Conservation (phyloP, 2,888 invertebrate species). For the Cantharis lateralis region DNA sequence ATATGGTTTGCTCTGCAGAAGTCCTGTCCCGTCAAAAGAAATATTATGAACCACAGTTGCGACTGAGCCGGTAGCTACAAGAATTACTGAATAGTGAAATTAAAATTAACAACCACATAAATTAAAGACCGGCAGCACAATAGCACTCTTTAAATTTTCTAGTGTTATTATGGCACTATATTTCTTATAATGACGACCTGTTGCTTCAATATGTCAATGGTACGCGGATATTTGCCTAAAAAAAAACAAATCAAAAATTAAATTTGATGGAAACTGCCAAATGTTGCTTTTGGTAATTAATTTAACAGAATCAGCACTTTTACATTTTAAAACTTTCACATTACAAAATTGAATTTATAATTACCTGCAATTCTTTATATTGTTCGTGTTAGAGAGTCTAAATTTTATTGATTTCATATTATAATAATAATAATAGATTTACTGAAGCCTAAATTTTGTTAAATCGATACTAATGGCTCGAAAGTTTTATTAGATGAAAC, state of each 20-base stretch:
- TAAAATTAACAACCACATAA: not conserved
- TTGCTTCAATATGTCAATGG: not conserved
- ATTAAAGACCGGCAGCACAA: not conserved
- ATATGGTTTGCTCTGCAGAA: not conserved
- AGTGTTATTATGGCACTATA: not conserved
- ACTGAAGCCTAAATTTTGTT: not conserved
- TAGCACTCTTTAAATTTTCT: not conserved
- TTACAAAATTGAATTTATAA: not conserved
- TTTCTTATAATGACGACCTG: not conserved
- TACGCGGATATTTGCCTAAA: not conserved
- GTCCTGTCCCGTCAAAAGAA: not conserved
- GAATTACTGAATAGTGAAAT: not conserved
- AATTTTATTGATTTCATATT: not conserved
- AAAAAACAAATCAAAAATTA: not conserved
- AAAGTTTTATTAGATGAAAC: not conserved
- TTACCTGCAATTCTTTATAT: not conserved
- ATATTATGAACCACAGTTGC: no score
- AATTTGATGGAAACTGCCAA: not conserved
- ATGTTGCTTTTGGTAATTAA: not conserved
- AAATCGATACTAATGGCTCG: not conserved
- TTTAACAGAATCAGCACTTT: not conserved
- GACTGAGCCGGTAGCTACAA: not conserved
- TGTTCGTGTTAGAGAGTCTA: not conserved
- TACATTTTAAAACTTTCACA: not conserved
- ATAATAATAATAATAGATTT: not conserved